These are phyloP conservation scores for Trissonchulus sp. DNA, from an alignment of 2,888 invertebrate genomes.

Conservation along the genomic window DNA sequence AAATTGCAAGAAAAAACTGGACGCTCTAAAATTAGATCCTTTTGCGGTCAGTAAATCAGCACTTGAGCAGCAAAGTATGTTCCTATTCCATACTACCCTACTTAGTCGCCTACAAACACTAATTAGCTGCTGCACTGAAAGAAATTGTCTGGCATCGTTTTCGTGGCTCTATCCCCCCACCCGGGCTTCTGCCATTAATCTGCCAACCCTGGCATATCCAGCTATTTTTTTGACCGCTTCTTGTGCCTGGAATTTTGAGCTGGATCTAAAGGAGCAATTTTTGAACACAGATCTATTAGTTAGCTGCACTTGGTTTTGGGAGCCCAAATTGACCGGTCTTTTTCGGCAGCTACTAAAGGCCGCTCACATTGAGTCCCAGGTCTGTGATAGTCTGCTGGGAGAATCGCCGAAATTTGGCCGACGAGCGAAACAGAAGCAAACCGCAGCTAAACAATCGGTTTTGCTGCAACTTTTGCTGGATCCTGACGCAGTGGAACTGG, in stretches of 20 bases:
- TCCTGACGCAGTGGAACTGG: conserved; percentile 61
- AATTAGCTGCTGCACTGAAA: too few relatives aligned
- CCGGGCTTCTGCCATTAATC: neutral
- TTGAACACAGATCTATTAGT: neutral
- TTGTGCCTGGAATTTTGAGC: neutral
- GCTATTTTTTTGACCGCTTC: neutral
- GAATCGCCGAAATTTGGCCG: too few relatives aligned
- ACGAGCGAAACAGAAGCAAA: too few relatives aligned
- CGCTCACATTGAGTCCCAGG: neutral
- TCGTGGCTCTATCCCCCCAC: neutral
- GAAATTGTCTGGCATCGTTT: too few relatives aligned
- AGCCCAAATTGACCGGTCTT: neutral
- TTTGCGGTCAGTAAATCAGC: too few relatives aligned
- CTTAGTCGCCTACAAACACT: too few relatives aligned
- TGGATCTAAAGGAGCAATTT: neutral
- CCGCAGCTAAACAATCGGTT: too few relatives aligned
- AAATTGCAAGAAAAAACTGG: too few relatives aligned
- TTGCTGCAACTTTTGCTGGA: conserved; percentile 59
- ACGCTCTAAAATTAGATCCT: too few relatives aligned
- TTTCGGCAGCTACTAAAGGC: neutral
- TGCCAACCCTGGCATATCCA: neutral
- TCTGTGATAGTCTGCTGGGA: neutral
- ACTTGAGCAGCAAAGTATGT: too few relatives aligned
- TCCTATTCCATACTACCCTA: too few relatives aligned
- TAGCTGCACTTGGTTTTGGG: neutral